phyloP scores from a whole-genome alignment of 2,888 invertebrate genomes.

The Synergus gifuensis region DNA sequence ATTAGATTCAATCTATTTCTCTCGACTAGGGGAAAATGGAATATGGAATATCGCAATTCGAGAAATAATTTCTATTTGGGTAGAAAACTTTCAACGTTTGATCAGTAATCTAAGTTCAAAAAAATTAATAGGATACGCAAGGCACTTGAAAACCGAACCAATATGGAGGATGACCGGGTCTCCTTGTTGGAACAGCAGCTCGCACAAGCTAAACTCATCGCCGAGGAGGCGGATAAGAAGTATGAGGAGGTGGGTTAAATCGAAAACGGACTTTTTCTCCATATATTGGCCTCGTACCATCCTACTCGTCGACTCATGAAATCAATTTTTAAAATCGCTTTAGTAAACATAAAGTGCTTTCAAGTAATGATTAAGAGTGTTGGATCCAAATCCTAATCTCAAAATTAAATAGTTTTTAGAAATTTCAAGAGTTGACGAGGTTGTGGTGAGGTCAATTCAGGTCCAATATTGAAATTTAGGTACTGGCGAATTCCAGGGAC shows the following conservation, averaged over 20 bases:
- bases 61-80: not conserved
- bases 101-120: conserved; percentile 27
- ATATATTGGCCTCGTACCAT: not conserved
- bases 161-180: conserved; percentile 99
- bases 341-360: not conserved
- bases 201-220: conserved; percentile 99
- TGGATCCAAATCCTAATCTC: too few relatives aligned
- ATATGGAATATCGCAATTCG: not conserved
- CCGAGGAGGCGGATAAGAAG: conserved; percentile 99
- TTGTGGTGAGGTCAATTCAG: not conserved
- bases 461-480: conserved; percentile 1
- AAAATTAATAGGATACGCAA: conserved; percentile 91
- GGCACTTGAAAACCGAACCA: conserved; percentile 98
- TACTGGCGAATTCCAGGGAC: conserved; percentile 7
- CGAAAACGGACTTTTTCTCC: conserved; percentile 42
- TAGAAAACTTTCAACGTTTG: conserved; percentile 40
- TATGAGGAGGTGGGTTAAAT: conserved; percentile 95
- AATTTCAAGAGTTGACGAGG: conserved; percentile 4
- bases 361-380: not conserved
- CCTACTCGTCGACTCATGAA: conserved; percentile 4
- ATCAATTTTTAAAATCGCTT: not conserved
- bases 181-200: conserved; percentile 98
- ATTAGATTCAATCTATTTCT: not conserved
- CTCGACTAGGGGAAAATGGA: not conserved
- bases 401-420: not conserved